Evolutionary conservation across 2,797 vertebrate genomes (phyloP).

Genomic region (Anniella stebbinsi): DNA sequence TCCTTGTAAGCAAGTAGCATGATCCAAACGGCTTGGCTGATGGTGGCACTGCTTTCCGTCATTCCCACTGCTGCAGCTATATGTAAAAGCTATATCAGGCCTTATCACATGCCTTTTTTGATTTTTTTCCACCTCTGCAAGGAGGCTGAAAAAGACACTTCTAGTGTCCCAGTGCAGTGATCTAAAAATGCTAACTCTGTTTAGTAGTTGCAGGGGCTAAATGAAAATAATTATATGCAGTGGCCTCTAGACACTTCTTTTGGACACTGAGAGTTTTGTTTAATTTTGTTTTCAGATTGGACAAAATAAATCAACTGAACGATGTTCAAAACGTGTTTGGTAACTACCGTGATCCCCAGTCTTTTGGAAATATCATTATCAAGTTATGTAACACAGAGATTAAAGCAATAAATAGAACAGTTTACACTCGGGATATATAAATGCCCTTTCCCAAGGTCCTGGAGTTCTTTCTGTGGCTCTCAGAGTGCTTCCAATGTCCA

Average conservation of each 20-base stretch:
- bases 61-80: too few species aligned
- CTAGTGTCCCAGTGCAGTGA: slow-evolving; percentile 17
- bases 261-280: slow-evolving; percentile 47
- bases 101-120: neutral
- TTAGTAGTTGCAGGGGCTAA: slow-evolving; percentile 29
- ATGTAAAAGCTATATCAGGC: neutral
- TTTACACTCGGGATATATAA: slow-evolving; percentile 19
- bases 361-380: slow-evolving; percentile 54
- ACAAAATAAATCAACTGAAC: slow-evolving; percentile 49
- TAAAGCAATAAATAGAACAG: slow-evolving; percentile 50
- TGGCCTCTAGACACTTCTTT: slow-evolving; percentile 40
- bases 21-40: neutral
- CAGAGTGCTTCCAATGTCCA: neutral
- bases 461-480: neutral
- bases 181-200: slow-evolving; percentile 16
- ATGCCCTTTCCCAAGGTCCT: slow-evolving; percentile 9
- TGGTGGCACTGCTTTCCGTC: neutral
- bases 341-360: slow-evolving; percentile 47
- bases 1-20: too few species aligned
- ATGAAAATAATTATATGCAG: slow-evolving; percentile 55
- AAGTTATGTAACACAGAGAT: slow-evolving; percentile 18
- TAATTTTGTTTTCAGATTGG: slow-evolving; percentile 59
- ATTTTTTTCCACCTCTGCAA: neutral
- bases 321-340: slow-evolving; percentile 50
- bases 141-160: neutral